Evolutionary conservation across 2,888 invertebrate species (phyloP), one percentile per base, ranked within the genome.

Genomic region (Eulithis testata): DNA sequence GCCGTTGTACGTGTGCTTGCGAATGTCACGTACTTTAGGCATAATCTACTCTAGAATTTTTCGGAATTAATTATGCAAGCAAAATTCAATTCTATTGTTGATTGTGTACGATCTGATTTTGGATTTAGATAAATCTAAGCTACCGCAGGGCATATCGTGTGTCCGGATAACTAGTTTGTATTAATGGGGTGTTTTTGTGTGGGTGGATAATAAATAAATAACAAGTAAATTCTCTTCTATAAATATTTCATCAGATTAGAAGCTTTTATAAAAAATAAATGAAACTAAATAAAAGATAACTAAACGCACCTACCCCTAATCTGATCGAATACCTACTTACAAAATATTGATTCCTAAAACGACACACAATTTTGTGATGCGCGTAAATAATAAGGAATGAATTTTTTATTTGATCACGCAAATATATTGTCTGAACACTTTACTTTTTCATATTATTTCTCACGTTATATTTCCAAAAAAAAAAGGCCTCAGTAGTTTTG

Each of bases 1-100:
- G 78, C 76, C 70, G 77, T 66, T 70, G 81, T 88, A 89, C 88
- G 89, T 89, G 87, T 84, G 82, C 79, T 80, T 78, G 76, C 82
- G 82, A 85, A 82, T 85, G 86, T 86, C 87, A 88, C 87, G 87
- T 87, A 85, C 73, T 72, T 78, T 77, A 76, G 65, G 50, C 70
- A 76, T 80, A 80, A 83, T 78, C 77, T 81, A 81, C 78, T 78
- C 73, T 81, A 80, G 76, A 77, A 75, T 82, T 86, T 85, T 51
- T 85, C 77, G 75, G 74, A 69, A 69, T 51, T 43, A 66, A 69
- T 71, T 71, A 62, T 45, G 21, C 71, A 76, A 70, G 71, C 62
- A 50, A 79, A 76, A 70, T 58, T 71, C 58, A 65, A 72, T 77
- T 65, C 61, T 77, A 73, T 47, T 3, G 0, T 37, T n/a, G 31